A percentile compares a stretch with the other conserved stretches of the same genome.
These are phyloP conservation scores for Campaea margaritaria DNA, from an alignment of 2,888 invertebrate species.

Conservation along the genomic window DNA sequence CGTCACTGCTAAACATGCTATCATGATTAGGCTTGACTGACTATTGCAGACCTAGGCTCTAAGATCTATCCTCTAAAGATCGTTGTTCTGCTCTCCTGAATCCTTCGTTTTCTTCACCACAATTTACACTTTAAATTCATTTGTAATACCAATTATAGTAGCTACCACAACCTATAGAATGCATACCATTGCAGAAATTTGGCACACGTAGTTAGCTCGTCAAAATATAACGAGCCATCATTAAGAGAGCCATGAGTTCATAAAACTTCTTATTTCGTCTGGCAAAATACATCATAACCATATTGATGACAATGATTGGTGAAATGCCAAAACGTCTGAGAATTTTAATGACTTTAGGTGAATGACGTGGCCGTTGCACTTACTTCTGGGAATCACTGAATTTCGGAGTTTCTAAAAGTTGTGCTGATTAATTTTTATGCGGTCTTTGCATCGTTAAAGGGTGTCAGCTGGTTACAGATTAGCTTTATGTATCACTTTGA, in stretches of 20 bases:
- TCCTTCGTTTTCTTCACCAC: too few relatives aligned
- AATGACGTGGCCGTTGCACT: conserved; percentile 34
- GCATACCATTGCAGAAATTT: not conserved
- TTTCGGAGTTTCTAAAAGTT: not conserved
- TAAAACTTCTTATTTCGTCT: conserved; percentile 34
- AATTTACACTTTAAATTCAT: too few relatives aligned
- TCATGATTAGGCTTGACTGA: too few relatives aligned
- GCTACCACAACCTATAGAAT: too few relatives aligned
- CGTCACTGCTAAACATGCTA: too few relatives aligned
- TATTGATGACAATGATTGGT: conserved; percentile 54
- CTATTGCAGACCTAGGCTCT: not conserved
- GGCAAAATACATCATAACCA: conserved; percentile 26
- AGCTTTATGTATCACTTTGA: not conserved
- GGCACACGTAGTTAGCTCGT: not conserved
- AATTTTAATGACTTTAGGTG: conserved; percentile 55
- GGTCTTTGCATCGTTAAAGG: conserved; percentile 1
- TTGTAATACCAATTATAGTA: too few relatives aligned
- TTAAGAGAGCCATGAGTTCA: conserved; percentile 23
- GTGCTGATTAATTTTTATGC: not conserved
- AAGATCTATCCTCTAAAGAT: not conserved
- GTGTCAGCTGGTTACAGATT: conserved; percentile 2
- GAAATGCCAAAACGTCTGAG: conserved; percentile 60
- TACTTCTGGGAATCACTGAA: conserved; percentile 12
- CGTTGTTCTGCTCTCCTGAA: too few relatives aligned
- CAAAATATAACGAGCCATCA: conserved; percentile 17